Base-by-base conservation (phyloP, 2,888 invertebrate genomes). In the Cerastoderma edule region DNA sequence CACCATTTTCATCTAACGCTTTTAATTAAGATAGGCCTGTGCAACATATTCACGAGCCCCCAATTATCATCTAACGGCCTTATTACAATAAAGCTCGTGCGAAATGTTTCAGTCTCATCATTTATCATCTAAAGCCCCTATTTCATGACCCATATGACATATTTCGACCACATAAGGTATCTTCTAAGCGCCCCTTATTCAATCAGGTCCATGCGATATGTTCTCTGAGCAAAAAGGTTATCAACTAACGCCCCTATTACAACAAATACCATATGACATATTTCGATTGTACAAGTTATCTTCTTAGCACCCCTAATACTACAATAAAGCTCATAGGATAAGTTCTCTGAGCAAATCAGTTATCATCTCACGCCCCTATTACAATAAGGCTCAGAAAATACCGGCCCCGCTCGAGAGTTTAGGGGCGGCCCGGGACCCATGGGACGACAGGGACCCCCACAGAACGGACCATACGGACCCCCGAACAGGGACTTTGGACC, bases 351-450 rank as follows among this genome's bases (percentile, higher is more conserved):
- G n/a, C n/a, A n/a, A n/a, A n/a, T n/a, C n/a, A n/a, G n/a, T n/a
- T n/a, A n/a, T n/a, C n/a, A n/a, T n/a, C n/a, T n/a, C n/a, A n/a
- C n/a, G n/a, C n/a, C n/a, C n/a, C n/a, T n/a, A n/a, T n/a, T n/a
- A 64, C 65, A 27, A 56, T 19, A 22, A 78, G 78, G 74, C 16
- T 78, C 78, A 27, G 28, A 46, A 6, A 70, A 78, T 27, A 67
- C 39, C 24, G 70, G 71, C 22, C 78, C 78, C 44, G 54, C 78
- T 3, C 35, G 78, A 28, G 78, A 78, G 53, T 39, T 70, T 28
- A 50, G 60, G 35, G 46, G 46, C 6, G 71, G 65, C 33, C 69
- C 71, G 46, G 65, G 69, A 6, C 44, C 56, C 30, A 60, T 30
- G 32, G 19, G n/a, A n/a, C 46, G n/a, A 28, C 28, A 6, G 35